A percentile compares a stretch with the other conserved stretches of the same genome.
Evolutionary conservation across 2,113 vertebrate species (phyloP).

Genomic region (Chloroceryle aenea): DNA sequence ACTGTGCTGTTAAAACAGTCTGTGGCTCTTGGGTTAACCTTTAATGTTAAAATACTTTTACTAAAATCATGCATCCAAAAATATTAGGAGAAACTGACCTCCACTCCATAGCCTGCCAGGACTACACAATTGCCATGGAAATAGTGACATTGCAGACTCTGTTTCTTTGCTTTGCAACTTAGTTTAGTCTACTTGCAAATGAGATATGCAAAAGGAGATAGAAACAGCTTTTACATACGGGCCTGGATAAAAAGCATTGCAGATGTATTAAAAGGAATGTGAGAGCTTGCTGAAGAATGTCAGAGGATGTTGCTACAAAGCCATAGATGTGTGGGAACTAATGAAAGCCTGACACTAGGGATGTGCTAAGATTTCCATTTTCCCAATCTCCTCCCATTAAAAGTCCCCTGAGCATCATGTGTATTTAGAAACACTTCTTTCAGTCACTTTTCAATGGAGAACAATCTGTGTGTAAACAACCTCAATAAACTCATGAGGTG

Average conservation of each 20-base stretch:
- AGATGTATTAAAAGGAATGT: background rate
- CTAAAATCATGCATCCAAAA: conserved; percentile 3
- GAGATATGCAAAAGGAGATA: background rate
- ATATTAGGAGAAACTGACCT: background rate
- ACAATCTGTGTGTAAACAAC: background rate
- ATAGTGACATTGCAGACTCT: background rate
- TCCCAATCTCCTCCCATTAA: background rate
- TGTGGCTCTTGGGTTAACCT: background rate
- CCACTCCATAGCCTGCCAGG: background rate
- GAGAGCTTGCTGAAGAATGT: background rate
- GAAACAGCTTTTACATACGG: background rate
- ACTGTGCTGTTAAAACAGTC: background rate
- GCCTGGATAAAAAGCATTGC: background rate
- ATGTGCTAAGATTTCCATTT: background rate
- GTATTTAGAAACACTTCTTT: background rate
- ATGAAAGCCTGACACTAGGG: background rate
- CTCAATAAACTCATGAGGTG: background rate
- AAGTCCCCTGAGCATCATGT: background rate
- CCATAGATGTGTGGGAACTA: background rate
- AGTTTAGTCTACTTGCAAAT: background rate
- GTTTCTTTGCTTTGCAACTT: background rate
- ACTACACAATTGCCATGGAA: background rate
- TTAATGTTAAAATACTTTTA: background rate
- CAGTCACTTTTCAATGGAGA: background rate
- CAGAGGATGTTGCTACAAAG: background rate